Evolutionary conservation across 2,797 vertebrate species (phyloP).

Genomic region (Phataginus tricuspis): DNA sequence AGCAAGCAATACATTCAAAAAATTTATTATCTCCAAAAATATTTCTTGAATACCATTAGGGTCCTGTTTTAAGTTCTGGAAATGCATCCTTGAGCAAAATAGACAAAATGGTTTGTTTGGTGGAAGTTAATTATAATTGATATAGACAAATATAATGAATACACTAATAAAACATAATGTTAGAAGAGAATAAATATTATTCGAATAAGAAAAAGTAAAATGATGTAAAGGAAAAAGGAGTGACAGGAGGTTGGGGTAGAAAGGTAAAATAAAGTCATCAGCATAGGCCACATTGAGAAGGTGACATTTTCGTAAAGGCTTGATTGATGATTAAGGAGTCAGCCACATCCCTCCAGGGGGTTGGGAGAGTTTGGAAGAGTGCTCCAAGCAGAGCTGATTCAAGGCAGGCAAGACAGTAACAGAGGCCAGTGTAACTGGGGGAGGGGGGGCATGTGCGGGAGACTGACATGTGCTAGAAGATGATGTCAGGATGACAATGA

Average conservation of each 20-base stretch:
- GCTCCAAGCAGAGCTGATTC: not conserved
- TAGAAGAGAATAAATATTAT: not conserved
- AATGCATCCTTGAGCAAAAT: not conserved
- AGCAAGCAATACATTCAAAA: not conserved
- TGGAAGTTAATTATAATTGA: not conserved
- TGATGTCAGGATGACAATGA: not conserved
- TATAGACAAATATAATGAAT: not conserved
- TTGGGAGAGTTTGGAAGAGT: not conserved
- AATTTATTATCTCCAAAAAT: not conserved
- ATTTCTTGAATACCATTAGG: not conserved
- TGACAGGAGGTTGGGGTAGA: not conserved
- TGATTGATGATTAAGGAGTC: not conserved
- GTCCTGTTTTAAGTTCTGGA: not conserved
- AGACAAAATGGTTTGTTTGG: not conserved
- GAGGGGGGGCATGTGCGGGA: fast-evolving
- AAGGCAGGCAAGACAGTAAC: not conserved
- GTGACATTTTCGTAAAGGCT: not conserved
- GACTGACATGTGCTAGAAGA: fast-evolving
- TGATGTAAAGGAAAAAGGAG: not conserved
- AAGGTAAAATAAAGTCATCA: not conserved
- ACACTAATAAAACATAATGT: not conserved
- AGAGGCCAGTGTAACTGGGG: not conserved
- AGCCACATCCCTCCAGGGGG: not conserved
- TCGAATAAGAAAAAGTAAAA: not conserved
- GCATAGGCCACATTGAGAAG: not conserved